phyloP scores from a whole-genome alignment of 2,113 vertebrate genomes.

The Serilophus lunatus region DNA sequence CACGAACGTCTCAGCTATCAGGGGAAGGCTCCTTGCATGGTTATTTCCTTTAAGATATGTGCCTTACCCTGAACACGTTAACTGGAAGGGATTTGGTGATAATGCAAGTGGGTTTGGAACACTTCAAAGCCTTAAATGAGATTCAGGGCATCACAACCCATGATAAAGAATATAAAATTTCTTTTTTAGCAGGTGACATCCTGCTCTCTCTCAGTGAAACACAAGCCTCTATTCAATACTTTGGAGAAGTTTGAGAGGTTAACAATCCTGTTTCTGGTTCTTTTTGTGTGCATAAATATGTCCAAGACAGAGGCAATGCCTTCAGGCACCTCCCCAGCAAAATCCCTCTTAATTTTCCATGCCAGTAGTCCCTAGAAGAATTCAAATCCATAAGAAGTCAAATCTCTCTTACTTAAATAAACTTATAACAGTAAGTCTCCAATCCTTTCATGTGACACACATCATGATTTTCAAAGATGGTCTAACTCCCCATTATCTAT shows the following conservation, averaged over 20 bases:
- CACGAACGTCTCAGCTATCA: slow-evolving; percentile 17
- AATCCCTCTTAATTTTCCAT: slow-evolving; percentile 48
- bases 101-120: neutral
- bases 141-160: slow-evolving; percentile 22
- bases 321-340: slow-evolving; percentile 31
- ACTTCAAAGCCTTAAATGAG: slow-evolving; percentile 58
- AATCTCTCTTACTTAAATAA: slow-evolving; percentile 53
- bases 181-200: slow-evolving; percentile 59
- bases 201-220: slow-evolving; percentile 56
- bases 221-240: slow-evolving; percentile 33
- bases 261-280: neutral
- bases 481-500: slow-evolving; percentile 9
- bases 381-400: slow-evolving; percentile 17
- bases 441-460: slow-evolving; percentile 42
- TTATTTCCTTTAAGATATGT: neutral
- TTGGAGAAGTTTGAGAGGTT: neutral
- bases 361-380: neutral
- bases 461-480: slow-evolving; percentile 41
- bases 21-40: slow-evolving; percentile 8
- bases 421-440: slow-evolving; percentile 47
- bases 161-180: slow-evolving; percentile 42
- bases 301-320: slow-evolving; percentile 19
- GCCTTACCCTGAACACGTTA: neutral
- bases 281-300: slow-evolving; percentile 29
- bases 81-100: slow-evolving; percentile 10